phyloP scores from a whole-genome alignment of 2,888 invertebrate species.

The Acanthosepion lycidas region DNA sequence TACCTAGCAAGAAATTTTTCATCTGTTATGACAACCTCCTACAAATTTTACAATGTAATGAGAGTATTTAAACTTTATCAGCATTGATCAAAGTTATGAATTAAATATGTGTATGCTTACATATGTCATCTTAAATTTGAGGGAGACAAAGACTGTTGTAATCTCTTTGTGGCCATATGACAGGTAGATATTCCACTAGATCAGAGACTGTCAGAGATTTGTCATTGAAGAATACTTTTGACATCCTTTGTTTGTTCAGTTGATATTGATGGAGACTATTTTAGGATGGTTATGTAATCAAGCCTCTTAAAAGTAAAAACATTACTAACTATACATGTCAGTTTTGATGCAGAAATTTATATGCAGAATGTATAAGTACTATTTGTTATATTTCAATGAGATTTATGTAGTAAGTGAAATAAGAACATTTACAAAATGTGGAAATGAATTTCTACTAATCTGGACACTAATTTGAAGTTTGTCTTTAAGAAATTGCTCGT shows the following conservation, averaged over 20 bases:
- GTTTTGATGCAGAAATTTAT: neutral
- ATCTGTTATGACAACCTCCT: no score
- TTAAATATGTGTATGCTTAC: neutral
- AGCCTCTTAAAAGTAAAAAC: neutral
- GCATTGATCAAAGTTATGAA: neutral
- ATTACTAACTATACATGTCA: neutral
- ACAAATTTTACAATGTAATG: no score
- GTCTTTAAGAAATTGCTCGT: neutral
- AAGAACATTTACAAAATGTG: neutral
- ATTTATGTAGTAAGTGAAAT: neutral
- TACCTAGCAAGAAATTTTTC: no score
- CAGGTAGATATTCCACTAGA: neutral
- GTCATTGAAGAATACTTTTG: neutral
- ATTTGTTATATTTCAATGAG: neutral
- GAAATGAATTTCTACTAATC: neutral
- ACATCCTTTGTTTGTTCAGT: neutral
- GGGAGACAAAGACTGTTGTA: neutral
- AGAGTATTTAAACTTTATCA: neutral
- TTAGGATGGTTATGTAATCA: neutral
- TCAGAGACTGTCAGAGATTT: neutral
- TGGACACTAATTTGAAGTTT: neutral
- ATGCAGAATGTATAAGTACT: neutral
- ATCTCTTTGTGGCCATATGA: neutral
- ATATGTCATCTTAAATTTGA: conserved; percentile 8
- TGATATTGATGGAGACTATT: neutral